A percentile compares a stretch with the other conserved stretches of the same genome.
These are phyloP conservation scores for Lepeophtheirus nordmannii DNA, from an alignment of 2,888 invertebrate genomes.

Conservation along the genomic window DNA sequence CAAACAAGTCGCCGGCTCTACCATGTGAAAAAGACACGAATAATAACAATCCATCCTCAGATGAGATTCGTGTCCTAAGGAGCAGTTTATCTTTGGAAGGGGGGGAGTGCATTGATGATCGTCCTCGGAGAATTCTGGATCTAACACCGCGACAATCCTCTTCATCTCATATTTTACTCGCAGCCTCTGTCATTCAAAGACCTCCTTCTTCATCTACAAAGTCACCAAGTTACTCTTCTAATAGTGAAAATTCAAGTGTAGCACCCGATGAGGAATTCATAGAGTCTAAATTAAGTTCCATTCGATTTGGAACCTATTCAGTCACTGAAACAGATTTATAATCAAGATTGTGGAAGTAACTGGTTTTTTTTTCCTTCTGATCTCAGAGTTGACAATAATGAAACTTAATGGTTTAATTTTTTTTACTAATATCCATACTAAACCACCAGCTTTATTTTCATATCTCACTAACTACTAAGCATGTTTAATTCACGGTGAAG, in stretches of 20 bases:
- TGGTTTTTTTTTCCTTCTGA: too few relatives aligned
- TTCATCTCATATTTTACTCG: neutral
- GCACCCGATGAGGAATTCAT: neutral
- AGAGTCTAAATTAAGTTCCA: neutral
- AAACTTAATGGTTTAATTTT: too few relatives aligned
- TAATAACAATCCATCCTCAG: neutral
- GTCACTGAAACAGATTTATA: neutral
- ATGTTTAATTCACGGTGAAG: too few relatives aligned
- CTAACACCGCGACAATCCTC: neutral
- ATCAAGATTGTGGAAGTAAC: neutral
- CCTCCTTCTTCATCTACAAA: neutral
- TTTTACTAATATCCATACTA: too few relatives aligned
- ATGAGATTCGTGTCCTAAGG: neutral
- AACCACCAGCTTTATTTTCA: too few relatives aligned
- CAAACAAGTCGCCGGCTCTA: neutral
- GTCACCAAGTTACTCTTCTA: neutral
- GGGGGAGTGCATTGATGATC: neutral
- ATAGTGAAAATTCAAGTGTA: neutral
- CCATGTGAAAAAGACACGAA: neutral
- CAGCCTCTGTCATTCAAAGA: conserved; percentile 14
- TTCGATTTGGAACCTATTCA: conserved; percentile 5
- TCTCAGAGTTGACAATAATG: too few relatives aligned
- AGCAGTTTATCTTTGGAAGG: conserved; percentile 6
- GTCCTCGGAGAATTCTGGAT: neutral
- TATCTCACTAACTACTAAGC: too few relatives aligned